phyloP scores from a whole-genome alignment of 2,113 vertebrate genomes.

The Rhizomys pruinosus region DNA sequence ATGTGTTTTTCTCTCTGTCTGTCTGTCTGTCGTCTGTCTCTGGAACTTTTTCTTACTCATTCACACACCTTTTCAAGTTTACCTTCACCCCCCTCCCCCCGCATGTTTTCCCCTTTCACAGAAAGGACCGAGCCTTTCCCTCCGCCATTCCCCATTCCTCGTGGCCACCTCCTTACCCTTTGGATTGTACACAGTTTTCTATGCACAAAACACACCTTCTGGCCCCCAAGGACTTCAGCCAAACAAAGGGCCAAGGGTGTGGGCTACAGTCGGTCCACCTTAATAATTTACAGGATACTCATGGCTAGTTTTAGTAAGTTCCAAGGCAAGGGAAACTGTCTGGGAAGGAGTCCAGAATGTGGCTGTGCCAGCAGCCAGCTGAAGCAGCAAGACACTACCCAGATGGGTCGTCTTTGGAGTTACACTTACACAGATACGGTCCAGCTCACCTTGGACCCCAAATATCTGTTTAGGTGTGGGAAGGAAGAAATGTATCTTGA shows the following conservation, averaged over 20 bases:
- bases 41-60: background rate
- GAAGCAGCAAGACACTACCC: background rate
- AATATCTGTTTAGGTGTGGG: fast-evolving
- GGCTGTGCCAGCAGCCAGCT: fast-evolving
- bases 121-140: fast-evolving
- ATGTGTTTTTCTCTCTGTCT: too few relatives aligned
- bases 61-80: fast-evolving
- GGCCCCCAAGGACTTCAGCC: background rate
- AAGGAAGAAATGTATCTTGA: fast-evolving
- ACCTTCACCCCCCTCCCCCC: fast-evolving
- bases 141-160: fast-evolving
- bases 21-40: too few relatives aligned
- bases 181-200: background rate
- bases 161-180: fast-evolving
- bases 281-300: background rate
- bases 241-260: fast-evolving
- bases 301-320: slow-evolving; percentile 71
- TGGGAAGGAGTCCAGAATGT: background rate
- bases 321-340: slow-evolving; percentile 75
- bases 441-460: fast-evolving
- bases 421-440: background rate
- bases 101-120: fast-evolving
- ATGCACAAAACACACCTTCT: background rate
- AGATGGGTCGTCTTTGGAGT: background rate
- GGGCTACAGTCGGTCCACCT: background rate